A percentile compares a stretch with the other conserved stretches of the same genome.
phyloP scores from a whole-genome alignment of 2,888 invertebrate species.

The Monopis laevigella region DNA sequence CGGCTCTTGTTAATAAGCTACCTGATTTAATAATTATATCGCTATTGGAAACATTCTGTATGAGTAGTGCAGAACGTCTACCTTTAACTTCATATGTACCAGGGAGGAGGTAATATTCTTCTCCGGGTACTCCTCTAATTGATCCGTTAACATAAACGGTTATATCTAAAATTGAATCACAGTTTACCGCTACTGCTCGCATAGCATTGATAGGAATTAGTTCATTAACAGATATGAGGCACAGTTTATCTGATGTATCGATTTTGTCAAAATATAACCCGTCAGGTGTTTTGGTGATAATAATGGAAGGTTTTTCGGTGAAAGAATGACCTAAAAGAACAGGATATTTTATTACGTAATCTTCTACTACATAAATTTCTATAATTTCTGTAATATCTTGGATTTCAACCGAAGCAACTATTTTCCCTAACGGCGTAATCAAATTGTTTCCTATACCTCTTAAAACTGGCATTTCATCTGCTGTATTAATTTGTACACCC shows the following conservation, averaged over 20 bases:
- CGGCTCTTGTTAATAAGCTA: background rate
- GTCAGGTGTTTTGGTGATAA: slow-evolving; percentile 3
- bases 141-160: slow-evolving; percentile 4
- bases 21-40: background rate
- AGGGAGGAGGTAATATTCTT: slow-evolving; percentile 8
- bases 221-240: background rate
- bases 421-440: slow-evolving; percentile 1
- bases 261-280: background rate
- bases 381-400: slow-evolving; percentile 4
- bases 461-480: slow-evolving; percentile 1
- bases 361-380: slow-evolving; percentile 7
- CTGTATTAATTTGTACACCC: no score
- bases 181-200: background rate
- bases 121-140: background rate
- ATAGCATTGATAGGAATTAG: background rate
- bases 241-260: no score
- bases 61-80: no score
- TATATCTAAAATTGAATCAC: no score
- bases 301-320: slow-evolving; percentile 1
- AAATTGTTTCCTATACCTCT: slow-evolving; percentile 5
- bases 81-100: no score
- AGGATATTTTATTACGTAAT: slow-evolving; percentile 4
- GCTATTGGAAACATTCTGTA: no score
- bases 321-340: slow-evolving; percentile 6
- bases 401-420: background rate